Base-by-base conservation (phyloP, 2,113 vertebrate genomes). In the Entelurus aequoreus region DNA sequence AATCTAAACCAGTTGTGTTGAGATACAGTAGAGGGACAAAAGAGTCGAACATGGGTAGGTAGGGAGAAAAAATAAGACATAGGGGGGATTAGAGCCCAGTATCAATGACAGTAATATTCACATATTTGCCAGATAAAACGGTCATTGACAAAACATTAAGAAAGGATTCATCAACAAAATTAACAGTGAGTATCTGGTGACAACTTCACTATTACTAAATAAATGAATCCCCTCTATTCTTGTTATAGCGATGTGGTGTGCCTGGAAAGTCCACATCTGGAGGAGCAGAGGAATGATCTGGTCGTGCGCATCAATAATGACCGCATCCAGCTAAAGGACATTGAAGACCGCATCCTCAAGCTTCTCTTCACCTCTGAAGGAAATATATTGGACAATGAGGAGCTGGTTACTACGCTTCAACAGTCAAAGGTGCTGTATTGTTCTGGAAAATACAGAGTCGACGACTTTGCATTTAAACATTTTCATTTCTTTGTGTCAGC, bases 321-420 rank as follows among this genome's bases (percentile, higher is more conserved):
- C 62, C 90, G 90, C 75, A 94, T 90, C 83, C 88, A 95, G 72
- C 75, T 94, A 48, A 93, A 92, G 78, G 66, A 84, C 19, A 90
- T 86, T 3, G 92, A 94, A 83, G 87, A 94, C 4, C 89, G 92
- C 67, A 93, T 92, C 74, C 83, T 94, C 10, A 90, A 82, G 72
- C 80, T 93, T 65, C 89, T 94, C 42, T 94, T 93, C 71, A 79
- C 88, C 54, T 94, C 91, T 13, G 76, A 92, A 73, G 90, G 90
- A 54, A 94, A 92, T 71, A 89, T 91, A 54, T 79, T 94, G 16
- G 90, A 92, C 81, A 93, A 93, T 9, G 84, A 93, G 80, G 90
- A 93, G 74, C 86, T 93, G 8, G 89, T 91, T 65, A 85, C 88
- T 37, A 90, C 90, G 11, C 85, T 94, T 3, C 91, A 94, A 60